Percentiles rank a stretch among this genome's conserved stretches.
phyloP scores from a whole-genome alignment of 2,113 vertebrate genomes.

The Charadrius vociferus region DNA sequence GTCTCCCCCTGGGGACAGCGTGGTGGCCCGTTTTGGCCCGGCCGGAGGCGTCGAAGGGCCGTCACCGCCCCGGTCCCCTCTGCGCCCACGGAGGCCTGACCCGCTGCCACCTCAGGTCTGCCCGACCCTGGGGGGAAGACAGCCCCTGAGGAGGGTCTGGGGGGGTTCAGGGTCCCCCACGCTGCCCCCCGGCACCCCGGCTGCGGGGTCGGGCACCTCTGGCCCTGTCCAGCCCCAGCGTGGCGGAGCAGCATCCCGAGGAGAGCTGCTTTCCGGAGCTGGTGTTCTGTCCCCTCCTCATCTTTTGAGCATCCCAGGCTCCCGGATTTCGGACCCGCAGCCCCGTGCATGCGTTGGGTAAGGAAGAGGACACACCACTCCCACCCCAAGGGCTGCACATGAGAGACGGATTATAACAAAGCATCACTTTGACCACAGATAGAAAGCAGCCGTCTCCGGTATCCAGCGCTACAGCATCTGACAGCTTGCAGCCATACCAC shows the following conservation, averaged over 20 bases:
- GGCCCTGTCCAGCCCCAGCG: background rate
- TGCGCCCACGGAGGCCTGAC: background rate
- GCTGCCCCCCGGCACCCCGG: background rate
- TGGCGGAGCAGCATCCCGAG: background rate
- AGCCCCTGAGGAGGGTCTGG: background rate
- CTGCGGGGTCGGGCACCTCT: background rate
- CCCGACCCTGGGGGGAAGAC: background rate
- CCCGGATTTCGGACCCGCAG: background rate
- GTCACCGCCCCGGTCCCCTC: background rate
- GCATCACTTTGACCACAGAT: background rate
- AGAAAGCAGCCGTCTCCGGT: background rate
- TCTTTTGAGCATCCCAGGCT: background rate
- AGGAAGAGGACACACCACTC: background rate
- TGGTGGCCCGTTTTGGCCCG: background rate
- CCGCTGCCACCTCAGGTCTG: background rate
- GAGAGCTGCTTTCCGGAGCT: background rate
- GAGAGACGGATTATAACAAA: background rate
- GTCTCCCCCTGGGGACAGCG: no score
- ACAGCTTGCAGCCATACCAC: slow-evolving; percentile 10
- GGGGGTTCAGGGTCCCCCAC: background rate
- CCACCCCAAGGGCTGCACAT: background rate
- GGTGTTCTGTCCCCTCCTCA: background rate
- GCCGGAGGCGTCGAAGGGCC: background rate
- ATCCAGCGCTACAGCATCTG: background rate
- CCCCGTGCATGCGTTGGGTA: fast-evolving